Conservation (phyloP, 2,888 invertebrate genomes). For the Sicus ferrugineus region DNA sequence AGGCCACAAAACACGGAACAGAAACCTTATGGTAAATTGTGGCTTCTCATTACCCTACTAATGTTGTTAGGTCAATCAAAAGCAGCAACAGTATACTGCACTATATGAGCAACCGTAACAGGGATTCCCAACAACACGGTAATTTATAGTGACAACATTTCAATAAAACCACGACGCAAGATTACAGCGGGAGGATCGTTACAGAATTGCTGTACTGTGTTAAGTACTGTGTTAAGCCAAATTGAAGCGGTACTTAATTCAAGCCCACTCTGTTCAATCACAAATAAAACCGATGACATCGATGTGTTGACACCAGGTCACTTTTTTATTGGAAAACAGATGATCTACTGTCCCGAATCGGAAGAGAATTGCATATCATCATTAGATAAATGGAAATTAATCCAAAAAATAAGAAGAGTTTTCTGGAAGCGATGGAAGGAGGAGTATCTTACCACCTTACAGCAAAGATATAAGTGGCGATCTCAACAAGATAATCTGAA, state of each 20-base stretch:
- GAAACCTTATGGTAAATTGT: not conserved
- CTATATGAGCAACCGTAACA: conserved; percentile 2
- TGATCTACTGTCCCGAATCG: not conserved
- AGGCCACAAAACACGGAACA: not conserved
- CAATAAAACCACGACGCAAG: not conserved
- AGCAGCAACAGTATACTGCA: not conserved
- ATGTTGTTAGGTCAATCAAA: not conserved
- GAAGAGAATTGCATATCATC: no score
- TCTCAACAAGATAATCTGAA: no score
- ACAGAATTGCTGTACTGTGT: no score
- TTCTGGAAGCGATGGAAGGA: no score
- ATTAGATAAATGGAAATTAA: no score
- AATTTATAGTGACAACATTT: not conserved
- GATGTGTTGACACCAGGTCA: conserved; percentile 20
- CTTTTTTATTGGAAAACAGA: conserved; percentile 18
- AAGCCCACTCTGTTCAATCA: not conserved
- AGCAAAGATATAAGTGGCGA: no score
- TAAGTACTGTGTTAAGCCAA: not conserved
- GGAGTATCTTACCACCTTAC: no score
- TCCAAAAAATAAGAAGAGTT: no score
- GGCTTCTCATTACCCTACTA: not conserved
- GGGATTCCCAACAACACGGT: no score
- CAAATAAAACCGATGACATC: not conserved
- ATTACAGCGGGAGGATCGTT: no score
- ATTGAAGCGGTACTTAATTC: conserved; percentile 5